Base-by-base conservation (phyloP, 2,888 invertebrate species). In the Lobophora halterata region DNA sequence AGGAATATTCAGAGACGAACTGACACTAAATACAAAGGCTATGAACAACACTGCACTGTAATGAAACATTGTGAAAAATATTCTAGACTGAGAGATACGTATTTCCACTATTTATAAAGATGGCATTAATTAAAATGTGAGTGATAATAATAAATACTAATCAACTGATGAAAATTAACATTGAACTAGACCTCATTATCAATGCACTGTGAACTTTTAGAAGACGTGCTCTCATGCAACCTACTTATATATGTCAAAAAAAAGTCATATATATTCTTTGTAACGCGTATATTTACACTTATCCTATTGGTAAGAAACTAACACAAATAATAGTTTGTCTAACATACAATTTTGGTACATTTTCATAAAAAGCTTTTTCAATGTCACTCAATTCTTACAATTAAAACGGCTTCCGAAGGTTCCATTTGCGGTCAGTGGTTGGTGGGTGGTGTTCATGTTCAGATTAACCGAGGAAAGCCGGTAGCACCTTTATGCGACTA, bases 381-480 rank as follows among this genome's bases (percentile, higher is more conserved):
- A 52, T 50, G 44, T 56, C 17, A 30, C 10, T 42, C 14, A 10
- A 9, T n/a, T 34, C 3, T 21, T 35, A 18, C 7, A 26, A 33
- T 10, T 35, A 28, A 13, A 20, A 25, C 27, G 16, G 7, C 8
- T 16, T 32, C 23, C 41, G 16, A 17, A 18, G 16, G 17, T 31
- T 23, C 7, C 14, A 25, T 30, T 25, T 11, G 17, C 16, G 8
- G 6, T 34, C 17, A 9, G n/a, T n/a, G n/a, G 14, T 6, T 19
- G 8, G 2, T 13, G 5, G 5, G 10, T n/a, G n/a, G n/a, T n/a
- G n/a, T n/a, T n/a, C n/a, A 6, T 10, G 25, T 29, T 17, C 8
- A 9, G 10, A 49, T 76, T 52, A 87, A 38, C 87, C 87, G 12
- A 87, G 77, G 58, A 67, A 87, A 3, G 83, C 85, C 0, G 87